These are phyloP conservation scores for Plagiodera versicolora DNA, from an alignment of 2,888 invertebrate species.

Conservation along the genomic window DNA sequence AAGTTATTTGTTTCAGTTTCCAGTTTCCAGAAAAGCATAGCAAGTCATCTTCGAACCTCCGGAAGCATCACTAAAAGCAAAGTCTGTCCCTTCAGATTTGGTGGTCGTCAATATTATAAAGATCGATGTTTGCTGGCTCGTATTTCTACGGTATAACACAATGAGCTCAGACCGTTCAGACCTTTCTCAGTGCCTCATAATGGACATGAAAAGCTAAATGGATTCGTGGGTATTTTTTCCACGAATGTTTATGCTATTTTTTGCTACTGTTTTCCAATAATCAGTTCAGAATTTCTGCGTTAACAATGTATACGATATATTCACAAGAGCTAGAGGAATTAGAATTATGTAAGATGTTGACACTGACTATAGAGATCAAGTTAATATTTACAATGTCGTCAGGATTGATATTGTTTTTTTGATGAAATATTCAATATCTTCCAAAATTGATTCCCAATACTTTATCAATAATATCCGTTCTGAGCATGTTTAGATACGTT, in stretches of 20 bases:
- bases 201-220: constrained; percentile 25
- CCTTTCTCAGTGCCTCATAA: constrained; percentile 20
- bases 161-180: constrained; percentile 14
- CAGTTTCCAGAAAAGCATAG: not conserved
- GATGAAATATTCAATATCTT: no score
- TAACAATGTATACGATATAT: no score
- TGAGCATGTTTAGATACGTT: no score
- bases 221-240: constrained; percentile 25
- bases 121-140: constrained; percentile 23
- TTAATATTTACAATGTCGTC: no score
- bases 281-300: not conserved
- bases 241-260: constrained; percentile 1
- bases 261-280: not conserved
- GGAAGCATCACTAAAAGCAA: not conserved
- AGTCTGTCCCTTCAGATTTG: constrained; percentile 1
- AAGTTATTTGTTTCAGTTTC: not conserved
- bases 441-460: no score
- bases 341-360: no score
- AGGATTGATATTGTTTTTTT: no score
- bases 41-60: not conserved
- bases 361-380: no score
- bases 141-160: constrained; percentile 23
- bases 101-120: constrained; percentile 18
- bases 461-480: no score
- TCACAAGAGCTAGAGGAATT: no score